Evolutionary conservation across 2,888 invertebrate genomes (phyloP), one percentile per base, ranked within the genome.

Genomic region (Campaea margaritaria): DNA sequence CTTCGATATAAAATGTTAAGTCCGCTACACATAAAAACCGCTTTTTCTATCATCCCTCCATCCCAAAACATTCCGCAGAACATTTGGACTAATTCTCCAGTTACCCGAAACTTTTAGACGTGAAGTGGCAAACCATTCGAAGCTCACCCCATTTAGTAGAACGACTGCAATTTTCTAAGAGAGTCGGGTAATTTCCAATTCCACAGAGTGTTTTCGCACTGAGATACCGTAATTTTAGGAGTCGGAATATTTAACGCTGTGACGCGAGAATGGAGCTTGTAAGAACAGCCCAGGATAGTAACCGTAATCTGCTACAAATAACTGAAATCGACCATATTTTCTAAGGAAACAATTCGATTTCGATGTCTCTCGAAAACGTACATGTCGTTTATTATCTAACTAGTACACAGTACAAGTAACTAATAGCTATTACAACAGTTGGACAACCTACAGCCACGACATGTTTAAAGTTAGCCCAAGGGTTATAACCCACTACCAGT

Each of bases 71-170:
- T 10, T 3, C 45, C 45, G 48, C 65, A 65, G 67, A 68, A 68
- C 59, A 70, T 70, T 69, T 53, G 36, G 16, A 27, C 55, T 62
- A 70, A 73, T 70, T 70, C 61, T 43, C 62, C 49, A 67, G 58
- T 65, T 59, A 61, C 70, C 68, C 60, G 43, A 65, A 65, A 64
- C 67, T 66, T 50, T 56, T 62, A 62, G 75, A 73, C 67, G 74
- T 76, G 75, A 74, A 75, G 62, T 53, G 66, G 48, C 69, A 62
- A 31, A 62, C 65, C 64, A 67, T 68, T 66, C 42, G 54, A 53
- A 59, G 63, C 68, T 65, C 71, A 62, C 55, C 64, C 64, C 68
- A 64, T 68, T 67, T 57, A 59, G 44, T 62, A 42, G 15, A 59
- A 66, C 56, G 54, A 57, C 21, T 51, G 65, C 57, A 58, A 60